A percentile compares a stretch with the other conserved stretches of the same genome.
Conservation (phyloP, 1,140 invertebrate genomes). For the Chelonus insularis region DNA sequence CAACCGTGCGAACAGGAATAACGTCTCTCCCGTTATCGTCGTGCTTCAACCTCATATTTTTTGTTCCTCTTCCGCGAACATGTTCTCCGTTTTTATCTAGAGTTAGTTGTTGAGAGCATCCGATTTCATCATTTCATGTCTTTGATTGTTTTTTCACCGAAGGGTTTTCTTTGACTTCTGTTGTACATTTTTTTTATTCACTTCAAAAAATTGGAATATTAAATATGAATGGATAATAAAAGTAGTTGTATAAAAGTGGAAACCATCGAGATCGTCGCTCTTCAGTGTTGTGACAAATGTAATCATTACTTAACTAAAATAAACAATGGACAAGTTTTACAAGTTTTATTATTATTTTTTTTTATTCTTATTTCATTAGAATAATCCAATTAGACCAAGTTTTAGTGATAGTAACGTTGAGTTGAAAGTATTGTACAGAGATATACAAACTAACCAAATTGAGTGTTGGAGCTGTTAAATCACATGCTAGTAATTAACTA, state of each 20-base stretch:
- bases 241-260: background rate
- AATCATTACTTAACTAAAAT: background rate
- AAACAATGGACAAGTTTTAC: background rate
- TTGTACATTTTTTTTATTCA: too few relatives aligned
- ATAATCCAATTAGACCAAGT: too few relatives aligned
- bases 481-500: background rate
- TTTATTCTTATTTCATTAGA: background rate
- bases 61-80: background rate
- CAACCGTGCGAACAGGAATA: slow-evolving; percentile 33
- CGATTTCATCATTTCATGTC: background rate
- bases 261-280: background rate
- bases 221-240: background rate
- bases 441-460: background rate
- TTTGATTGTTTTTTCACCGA: background rate
- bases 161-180: too few relatives aligned
- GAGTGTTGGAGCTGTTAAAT: background rate
- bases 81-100: background rate
- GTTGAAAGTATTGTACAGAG: too few relatives aligned
- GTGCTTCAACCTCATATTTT: background rate
- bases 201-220: too few relatives aligned
- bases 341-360: too few relatives aligned
- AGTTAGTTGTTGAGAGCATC: background rate
- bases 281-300: background rate
- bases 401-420: too few relatives aligned
- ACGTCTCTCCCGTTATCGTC: slow-evolving; percentile 34